Percentiles rank a stretch among this genome's conserved stretches.
These are phyloP conservation scores for Julus scanicus DNA, from an alignment of 2,888 invertebrate species.

Conservation along the genomic window DNA sequence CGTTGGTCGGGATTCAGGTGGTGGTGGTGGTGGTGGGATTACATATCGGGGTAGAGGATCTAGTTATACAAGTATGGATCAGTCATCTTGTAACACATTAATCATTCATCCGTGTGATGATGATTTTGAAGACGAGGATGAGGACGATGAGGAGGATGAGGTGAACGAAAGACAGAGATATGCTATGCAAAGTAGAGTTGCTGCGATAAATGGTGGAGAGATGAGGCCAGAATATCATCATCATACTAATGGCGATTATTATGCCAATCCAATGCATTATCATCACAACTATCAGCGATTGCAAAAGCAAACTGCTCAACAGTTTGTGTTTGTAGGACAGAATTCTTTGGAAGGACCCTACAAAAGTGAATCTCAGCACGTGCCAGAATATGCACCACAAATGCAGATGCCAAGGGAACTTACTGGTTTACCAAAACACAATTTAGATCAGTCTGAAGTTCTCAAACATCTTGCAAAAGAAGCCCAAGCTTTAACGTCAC, in stretches of 20 bases:
- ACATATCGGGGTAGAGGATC: constrained; percentile 59
- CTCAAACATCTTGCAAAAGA: constrained; percentile 86
- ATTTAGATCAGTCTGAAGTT: constrained; percentile 83
- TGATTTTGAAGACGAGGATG: constrained; percentile 61
- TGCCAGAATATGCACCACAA: constrained; percentile 58
- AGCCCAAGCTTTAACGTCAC: constrained; percentile 68
- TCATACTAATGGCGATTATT: not conserved
- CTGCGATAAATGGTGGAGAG: not conserved
- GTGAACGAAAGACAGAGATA: constrained; percentile 52
- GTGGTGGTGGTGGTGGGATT: constrained; percentile 59
- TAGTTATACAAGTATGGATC: constrained; percentile 52
- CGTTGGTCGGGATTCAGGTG: constrained; percentile 53
- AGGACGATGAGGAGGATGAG: constrained; percentile 61
- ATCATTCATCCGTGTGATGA: constrained; percentile 75
- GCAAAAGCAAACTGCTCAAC: not conserved
- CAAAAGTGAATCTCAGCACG: constrained; percentile 61
- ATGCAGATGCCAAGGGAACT: constrained; percentile 71
- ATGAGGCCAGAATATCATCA: constrained; percentile 12
- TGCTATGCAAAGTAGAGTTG: not conserved
- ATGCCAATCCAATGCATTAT: not conserved
- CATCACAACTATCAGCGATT: constrained; percentile 6
- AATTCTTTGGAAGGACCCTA: not conserved
- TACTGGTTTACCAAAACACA: constrained; percentile 86
- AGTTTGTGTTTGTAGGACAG: not conserved
- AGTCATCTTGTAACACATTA: constrained; percentile 82